A percentile compares a stretch with the other conserved stretches of the same genome.
Evolutionary conservation across 1,140 invertebrate species (phyloP).

Genomic region (Schlechtendalia chinensis): DNA sequence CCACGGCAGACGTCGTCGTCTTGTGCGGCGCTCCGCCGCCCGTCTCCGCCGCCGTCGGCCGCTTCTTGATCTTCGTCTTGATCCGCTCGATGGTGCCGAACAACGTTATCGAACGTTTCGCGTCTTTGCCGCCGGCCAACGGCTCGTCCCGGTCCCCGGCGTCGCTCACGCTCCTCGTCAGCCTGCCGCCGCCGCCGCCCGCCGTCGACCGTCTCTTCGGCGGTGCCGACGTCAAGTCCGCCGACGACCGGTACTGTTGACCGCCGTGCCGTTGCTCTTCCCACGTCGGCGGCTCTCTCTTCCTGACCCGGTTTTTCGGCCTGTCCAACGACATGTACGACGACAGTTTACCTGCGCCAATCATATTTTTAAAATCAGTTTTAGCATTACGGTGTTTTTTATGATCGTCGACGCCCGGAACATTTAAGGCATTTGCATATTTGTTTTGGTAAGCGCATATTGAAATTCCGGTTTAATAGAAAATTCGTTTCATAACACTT

Average conservation of each 20-base stretch:
- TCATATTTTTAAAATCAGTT: no score
- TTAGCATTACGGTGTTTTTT: no score
- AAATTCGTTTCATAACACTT: no score
- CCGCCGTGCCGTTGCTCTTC: constrained; percentile 23
- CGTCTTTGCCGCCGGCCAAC: constrained; percentile 53
- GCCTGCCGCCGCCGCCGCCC: constrained; percentile 51
- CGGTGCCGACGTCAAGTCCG: constrained; percentile 51
- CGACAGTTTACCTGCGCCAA: constrained; percentile 17
- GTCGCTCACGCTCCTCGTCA: constrained; percentile 57
- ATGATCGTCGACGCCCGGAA: no score
- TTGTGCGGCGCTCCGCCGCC: neutral
- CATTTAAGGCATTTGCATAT: no score
- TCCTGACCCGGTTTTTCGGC: constrained; percentile 61
- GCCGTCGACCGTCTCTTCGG: constrained; percentile 53
- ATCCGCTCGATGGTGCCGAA: constrained; percentile 51
- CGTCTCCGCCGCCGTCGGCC: neutral
- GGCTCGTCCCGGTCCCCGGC: constrained; percentile 54
- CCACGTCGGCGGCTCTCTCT: constrained; percentile 61
- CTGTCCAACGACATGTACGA: constrained; percentile 34
- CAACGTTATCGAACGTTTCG: constrained; percentile 46
- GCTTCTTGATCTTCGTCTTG: constrained; percentile 33
- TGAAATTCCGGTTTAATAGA: no score
- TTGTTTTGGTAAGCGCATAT: no score
- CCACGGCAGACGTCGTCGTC: neutral
- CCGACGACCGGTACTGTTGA: constrained; percentile 15